Conservation (phyloP, 2,888 invertebrate genomes). For the Apotomis capreana region DNA sequence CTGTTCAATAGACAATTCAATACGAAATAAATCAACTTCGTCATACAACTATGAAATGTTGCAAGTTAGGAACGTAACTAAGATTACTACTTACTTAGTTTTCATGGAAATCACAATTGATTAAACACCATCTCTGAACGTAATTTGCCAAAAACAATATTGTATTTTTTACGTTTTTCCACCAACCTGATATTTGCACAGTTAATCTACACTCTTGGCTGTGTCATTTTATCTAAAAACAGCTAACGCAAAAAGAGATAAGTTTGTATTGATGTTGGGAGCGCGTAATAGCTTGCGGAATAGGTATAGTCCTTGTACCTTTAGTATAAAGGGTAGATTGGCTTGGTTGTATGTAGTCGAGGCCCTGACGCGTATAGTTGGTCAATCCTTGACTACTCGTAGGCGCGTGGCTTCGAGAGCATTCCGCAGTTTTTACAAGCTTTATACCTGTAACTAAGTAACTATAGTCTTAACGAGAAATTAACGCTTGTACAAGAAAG, state of each 20-base stretch:
- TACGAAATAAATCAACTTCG: no score
- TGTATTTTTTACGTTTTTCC: neutral
- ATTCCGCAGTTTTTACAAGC: constrained; percentile 28
- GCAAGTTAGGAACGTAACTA: no score
- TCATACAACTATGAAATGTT: no score
- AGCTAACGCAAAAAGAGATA: constrained; percentile 28
- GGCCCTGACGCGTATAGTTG: constrained; percentile 9
- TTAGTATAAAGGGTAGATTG: constrained; percentile 12
- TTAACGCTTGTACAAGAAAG: no score
- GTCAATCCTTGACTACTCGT: constrained; percentile 25
- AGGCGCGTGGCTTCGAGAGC: constrained; percentile 11
- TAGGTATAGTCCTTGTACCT: neutral
- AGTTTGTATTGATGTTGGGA: constrained; percentile 15
- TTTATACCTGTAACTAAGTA: neutral
- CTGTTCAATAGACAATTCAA: neutral
- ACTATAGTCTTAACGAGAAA: no score
- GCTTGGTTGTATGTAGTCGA: neutral
- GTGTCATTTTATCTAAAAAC: constrained; percentile 29
- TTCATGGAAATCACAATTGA: no score
- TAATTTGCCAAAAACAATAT: no score
- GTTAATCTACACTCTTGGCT: constrained; percentile 14
- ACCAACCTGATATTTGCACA: constrained; percentile 15
- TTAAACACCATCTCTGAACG: no score
- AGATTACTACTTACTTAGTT: no score
- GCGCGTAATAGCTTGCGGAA: neutral